Evolutionary conservation across 37 sponge, comb jelly and placozoan genomes (phyloP).

Genomic region (Corticium candelabrum): DNA sequence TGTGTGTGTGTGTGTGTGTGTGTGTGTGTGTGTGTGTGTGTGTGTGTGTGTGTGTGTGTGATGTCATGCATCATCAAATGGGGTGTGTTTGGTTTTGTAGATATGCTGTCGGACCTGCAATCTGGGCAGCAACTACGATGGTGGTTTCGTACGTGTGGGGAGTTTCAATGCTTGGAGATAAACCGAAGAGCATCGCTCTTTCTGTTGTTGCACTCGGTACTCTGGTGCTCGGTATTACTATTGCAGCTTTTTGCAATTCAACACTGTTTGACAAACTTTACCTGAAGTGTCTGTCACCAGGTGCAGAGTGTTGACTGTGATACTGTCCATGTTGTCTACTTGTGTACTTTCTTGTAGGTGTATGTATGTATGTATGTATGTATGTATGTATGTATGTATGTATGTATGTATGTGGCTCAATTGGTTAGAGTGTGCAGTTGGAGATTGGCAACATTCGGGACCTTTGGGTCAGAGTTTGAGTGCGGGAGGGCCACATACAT

Average conservation of each 20-base stretch:
- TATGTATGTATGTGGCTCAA: too few relatives aligned
- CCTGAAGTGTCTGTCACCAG: too few relatives aligned
- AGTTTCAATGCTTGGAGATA: background rate
- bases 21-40: background rate
- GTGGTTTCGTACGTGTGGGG: slow-evolving; percentile 9
- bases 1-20: background rate
- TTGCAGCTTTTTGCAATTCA: background rate
- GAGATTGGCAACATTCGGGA: too few relatives aligned
- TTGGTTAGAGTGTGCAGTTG: too few relatives aligned
- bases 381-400: too few relatives aligned
- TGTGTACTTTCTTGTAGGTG: background rate
- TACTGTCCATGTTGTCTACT: background rate
- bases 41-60: background rate
- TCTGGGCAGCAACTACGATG: slow-evolving; percentile 1
- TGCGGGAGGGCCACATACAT: too few relatives aligned
- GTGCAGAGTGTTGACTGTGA: too few relatives aligned
- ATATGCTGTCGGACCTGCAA: slow-evolving; percentile 6
- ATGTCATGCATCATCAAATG: background rate
- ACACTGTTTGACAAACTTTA: background rate
- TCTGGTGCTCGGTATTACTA: background rate
- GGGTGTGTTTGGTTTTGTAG: background rate
- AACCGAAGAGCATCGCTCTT: background rate
- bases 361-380: too few relatives aligned
- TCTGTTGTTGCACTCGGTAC: background rate
- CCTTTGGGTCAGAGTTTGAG: too few relatives aligned